phyloP scores from a whole-genome alignment of 1,140 invertebrate species.

The Whitmania pigra region DNA sequence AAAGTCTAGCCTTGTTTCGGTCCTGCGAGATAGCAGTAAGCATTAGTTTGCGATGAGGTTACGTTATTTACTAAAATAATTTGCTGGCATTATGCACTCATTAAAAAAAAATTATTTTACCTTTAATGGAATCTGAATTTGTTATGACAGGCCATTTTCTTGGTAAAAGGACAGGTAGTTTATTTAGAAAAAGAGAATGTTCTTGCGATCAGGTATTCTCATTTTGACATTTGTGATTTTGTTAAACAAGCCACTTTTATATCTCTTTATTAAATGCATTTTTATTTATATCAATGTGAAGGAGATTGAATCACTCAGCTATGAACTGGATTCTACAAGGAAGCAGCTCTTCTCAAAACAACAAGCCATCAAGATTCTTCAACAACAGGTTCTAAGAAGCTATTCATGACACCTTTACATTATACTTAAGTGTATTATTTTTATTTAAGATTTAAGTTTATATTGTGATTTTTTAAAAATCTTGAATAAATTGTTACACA shows the following conservation, averaged over 20 bases:
- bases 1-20: neutral
- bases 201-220: neutral
- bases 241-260: neutral
- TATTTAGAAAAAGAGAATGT: too few relatives aligned
- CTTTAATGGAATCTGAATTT: too few relatives aligned
- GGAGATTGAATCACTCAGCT: constrained; percentile 2
- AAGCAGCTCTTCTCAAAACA: neutral
- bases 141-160: too few relatives aligned
- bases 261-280: neutral
- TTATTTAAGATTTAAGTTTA: too few relatives aligned
- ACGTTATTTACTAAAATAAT: neutral
- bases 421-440: too few relatives aligned
- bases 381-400: neutral
- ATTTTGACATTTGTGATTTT: neutral
- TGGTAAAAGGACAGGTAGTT: too few relatives aligned
- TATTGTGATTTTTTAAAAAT: too few relatives aligned
- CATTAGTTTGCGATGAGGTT: neutral
- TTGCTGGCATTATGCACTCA: too few relatives aligned
- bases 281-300: neutral
- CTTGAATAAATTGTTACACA: too few relatives aligned
- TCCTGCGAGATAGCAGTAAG: neutral
- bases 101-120: too few relatives aligned
- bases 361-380: constrained; percentile 3
- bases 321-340: neutral
- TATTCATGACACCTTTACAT: too few relatives aligned